Conservation (phyloP, 1,140 invertebrate genomes). For the Drosophila ananassae region DNA sequence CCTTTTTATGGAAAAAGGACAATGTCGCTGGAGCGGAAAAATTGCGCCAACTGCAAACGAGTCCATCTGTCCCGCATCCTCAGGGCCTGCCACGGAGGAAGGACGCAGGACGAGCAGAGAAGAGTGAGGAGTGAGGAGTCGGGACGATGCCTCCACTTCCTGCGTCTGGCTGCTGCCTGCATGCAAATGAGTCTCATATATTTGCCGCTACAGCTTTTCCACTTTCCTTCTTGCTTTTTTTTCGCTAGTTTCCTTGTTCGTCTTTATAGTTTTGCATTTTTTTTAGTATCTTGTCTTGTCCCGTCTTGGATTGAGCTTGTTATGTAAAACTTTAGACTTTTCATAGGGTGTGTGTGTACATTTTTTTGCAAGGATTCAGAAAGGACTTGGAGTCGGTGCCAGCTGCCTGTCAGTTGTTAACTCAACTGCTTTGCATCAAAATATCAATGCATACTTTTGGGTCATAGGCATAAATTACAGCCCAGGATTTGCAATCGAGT, state of each 20-base stretch:
- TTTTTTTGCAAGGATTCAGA: constrained; percentile 3
- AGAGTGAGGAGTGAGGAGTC: too few species aligned
- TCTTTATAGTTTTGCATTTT: constrained; percentile 9
- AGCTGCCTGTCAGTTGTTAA: constrained; percentile 63
- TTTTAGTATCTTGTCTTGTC: constrained; percentile 34
- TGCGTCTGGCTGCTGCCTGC: constrained; percentile 41
- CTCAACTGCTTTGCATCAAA: constrained; percentile 76
- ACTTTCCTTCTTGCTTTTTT: constrained; percentile 9
- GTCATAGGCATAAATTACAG: constrained; percentile 70
- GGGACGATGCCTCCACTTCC: constrained; percentile 29
- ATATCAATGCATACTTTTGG: constrained; percentile 70
- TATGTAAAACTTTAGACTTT: constrained; percentile 63
- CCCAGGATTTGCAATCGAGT: constrained; percentile 18
- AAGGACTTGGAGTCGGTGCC: constrained; percentile 14
- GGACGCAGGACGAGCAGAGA: not conserved
- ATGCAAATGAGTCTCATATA: constrained; percentile 77
- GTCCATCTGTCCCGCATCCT: constrained; percentile 29
- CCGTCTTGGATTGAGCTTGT: constrained; percentile 58
- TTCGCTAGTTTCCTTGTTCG: constrained; percentile 6
- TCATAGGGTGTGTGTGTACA: constrained; percentile 23
- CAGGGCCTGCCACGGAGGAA: not conserved
- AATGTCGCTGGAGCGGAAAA: constrained; percentile 28
- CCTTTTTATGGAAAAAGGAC: constrained; percentile 32
- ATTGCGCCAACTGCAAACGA: constrained; percentile 57
- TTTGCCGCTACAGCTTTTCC: constrained; percentile 31